Base-by-base conservation (phyloP, 2,888 invertebrate species). In the Xestia ashworthii region DNA sequence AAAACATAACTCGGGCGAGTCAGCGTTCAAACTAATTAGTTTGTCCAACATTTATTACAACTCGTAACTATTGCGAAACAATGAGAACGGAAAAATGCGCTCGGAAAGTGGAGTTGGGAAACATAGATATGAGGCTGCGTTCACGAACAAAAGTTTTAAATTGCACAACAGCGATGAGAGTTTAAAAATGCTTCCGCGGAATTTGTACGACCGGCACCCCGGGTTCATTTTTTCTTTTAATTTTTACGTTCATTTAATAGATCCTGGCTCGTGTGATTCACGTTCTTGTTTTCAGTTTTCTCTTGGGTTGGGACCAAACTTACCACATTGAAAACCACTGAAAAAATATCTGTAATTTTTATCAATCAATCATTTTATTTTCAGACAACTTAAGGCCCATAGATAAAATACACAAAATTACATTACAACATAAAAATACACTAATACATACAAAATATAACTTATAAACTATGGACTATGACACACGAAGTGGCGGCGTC, bases 141-240 rank as follows among this genome's bases (percentile, higher is more conserved):
- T 68, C 64, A 55, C n/a, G 5, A 60, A 76, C 65, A 69, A 71
- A 78, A 75, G 74, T 82, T 82, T 68, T 64, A 8, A 70, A 81
- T 66, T 76, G 60, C 60, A 55, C 60, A 55, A 69, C 32, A 48
- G 25, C 55, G 65, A 69, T 69, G 74, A 67, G 44, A 75, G 55
- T 64, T 69, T 48, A n/a, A 62, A 82, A 73, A 60, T 70, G 50
- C 46, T 73, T 83, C 16, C 44, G 46, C 48, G 60, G 25, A 66
- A 69, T 74, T 53, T 74, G 46, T 72, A 66, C 69, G 44, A 81
- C 9, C 19, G 46, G 32, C 19, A 65, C 65, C 16, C 22, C 22
- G 72, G 70, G 48, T 48, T 66, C 62, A 69, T 25, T 16, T 69
- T 55, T 66, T 41, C 14, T 74, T 66, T 74, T 46, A 16, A 32